These are phyloP conservation scores for Xiphophorus hellerii DNA, from an alignment of 2,113 vertebrate genomes.

Conservation along the genomic window DNA sequence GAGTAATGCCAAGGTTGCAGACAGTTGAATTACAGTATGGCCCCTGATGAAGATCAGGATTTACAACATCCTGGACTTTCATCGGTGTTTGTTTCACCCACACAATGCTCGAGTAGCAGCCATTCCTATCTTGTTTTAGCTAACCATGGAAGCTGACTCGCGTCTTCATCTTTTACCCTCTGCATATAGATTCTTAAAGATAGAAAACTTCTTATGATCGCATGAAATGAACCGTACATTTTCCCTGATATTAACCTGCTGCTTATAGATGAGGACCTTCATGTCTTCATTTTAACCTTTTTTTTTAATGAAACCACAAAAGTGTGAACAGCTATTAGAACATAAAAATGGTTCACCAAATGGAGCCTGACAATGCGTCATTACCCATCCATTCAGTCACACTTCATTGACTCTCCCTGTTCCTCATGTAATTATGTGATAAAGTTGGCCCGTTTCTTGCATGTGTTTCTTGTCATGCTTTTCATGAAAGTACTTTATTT, in stretches of 20 bases:
- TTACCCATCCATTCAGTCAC: constrained; percentile 38
- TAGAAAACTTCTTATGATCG: not conserved
- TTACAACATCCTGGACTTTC: constrained; percentile 7
- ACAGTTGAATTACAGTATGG: constrained; percentile 33
- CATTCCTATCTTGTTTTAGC: not conserved
- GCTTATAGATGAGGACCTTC: constrained; percentile 18
- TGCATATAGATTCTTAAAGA: not conserved
- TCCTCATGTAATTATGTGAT: constrained; percentile 34
- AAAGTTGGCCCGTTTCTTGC: constrained; percentile 1
- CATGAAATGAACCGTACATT: not conserved
- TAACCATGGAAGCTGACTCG: not conserved
- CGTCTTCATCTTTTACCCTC: not conserved
- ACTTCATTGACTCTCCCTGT: constrained; percentile 23
- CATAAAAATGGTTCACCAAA: constrained; percentile 35
- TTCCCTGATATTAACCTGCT: constrained; percentile 3
- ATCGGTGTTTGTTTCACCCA: constrained; percentile 23
- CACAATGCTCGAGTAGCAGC: not conserved
- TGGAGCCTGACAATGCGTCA: constrained; percentile 34
- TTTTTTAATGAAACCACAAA: constrained; percentile 11
- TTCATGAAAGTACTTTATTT: not conserved
- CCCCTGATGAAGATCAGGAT: constrained; percentile 16
- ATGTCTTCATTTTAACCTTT: constrained; percentile 4
- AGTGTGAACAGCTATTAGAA: constrained; percentile 43
- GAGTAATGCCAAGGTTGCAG: constrained; percentile 7
- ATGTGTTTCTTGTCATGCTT: constrained; percentile 3